Conservation (phyloP, 2,888 invertebrate species). For the Myopa tessellatipennis region DNA sequence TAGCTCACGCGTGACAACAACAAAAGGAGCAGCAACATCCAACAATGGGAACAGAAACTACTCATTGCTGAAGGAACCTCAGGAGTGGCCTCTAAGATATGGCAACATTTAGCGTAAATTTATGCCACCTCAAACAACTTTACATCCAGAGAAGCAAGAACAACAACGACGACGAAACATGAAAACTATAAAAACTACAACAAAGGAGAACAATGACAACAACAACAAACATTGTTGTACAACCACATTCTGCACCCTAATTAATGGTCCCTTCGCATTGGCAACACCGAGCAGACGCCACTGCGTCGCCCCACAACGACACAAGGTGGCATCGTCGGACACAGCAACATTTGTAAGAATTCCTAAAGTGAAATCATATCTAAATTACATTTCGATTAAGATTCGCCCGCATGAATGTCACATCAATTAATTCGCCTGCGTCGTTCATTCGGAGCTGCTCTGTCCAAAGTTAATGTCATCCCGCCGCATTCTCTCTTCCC, state of each 20-base stretch:
- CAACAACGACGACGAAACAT: not conserved
- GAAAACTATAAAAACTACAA: not conserved
- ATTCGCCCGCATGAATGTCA: slow-evolving; percentile 42
- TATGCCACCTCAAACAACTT: slow-evolving; percentile 10
- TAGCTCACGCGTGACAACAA: slow-evolving; percentile 7
- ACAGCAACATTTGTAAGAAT: slow-evolving; percentile 15
- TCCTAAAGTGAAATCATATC: slow-evolving; percentile 43
- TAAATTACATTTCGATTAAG: slow-evolving; percentile 43
- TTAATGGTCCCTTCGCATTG: slow-evolving; percentile 27
- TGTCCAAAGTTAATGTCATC: no score
- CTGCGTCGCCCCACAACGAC: not conserved
- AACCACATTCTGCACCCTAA: slow-evolving; percentile 32
- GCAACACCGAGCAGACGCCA: slow-evolving; percentile 16
- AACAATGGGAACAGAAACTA: not conserved
- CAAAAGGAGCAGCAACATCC: not conserved
- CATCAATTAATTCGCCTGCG: slow-evolving; percentile 41
- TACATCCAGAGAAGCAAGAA: not conserved
- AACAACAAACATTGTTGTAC: not conserved
- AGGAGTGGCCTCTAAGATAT: not conserved
- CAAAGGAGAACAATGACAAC: not conserved
- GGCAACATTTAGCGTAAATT: slow-evolving; percentile 8
- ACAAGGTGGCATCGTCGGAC: not conserved
- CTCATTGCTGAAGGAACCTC: not conserved
- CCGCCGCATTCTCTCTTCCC: no score
- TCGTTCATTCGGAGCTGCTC: not conserved